Conservation (phyloP, 2,888 invertebrate genomes). For the Synergus umbraculus region DNA sequence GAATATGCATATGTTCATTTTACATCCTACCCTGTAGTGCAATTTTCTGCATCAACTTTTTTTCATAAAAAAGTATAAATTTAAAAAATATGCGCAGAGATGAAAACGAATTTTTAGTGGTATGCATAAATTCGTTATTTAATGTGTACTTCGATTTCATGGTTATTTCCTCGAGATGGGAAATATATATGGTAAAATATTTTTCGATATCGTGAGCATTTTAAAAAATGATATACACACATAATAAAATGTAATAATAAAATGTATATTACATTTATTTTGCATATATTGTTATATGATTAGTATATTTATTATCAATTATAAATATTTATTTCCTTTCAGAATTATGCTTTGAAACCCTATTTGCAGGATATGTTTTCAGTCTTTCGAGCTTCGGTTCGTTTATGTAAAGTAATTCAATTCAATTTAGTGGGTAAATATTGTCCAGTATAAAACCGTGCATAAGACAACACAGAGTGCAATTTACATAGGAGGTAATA, state of each 20-base stretch:
- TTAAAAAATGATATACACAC: not conserved
- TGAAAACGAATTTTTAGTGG: not conserved
- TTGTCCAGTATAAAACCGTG: not conserved
- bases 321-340: too few species aligned
- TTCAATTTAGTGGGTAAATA: not conserved
- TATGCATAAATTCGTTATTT: not conserved
- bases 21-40: too few species aligned
- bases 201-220: not conserved
- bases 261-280: not conserved
- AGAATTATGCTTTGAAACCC: too few species aligned
- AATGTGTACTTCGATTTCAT: not conserved
- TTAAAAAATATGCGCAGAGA: not conserved
- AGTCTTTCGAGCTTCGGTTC: too few species aligned
- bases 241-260: not conserved
- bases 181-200: not conserved
- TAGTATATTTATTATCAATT: too few species aligned
- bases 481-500: not conserved
- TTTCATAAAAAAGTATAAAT: not conserved
- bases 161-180: not conserved
- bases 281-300: too few species aligned
- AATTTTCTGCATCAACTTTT: not conserved
- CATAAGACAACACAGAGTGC: not conserved
- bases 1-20: not conserved
- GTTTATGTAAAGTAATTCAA: too few species aligned
- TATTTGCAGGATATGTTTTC: too few species aligned